phyloP scores from a whole-genome alignment of 2,797 vertebrate genomes.

The Sebastes jordani region DNA sequence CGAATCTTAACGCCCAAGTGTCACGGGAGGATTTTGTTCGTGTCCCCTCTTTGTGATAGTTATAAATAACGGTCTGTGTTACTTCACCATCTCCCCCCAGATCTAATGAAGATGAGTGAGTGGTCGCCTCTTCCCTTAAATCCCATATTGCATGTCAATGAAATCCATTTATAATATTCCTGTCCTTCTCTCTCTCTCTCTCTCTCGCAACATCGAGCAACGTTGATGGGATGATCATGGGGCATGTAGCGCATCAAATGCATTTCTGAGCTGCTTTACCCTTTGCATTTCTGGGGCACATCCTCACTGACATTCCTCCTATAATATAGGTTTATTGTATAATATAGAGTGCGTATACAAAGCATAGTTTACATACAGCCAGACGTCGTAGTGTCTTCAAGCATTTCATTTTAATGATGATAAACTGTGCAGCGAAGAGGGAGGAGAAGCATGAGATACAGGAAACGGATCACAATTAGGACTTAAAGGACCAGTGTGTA shows the following conservation, averaged over 20 bases:
- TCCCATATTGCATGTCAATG: conserved; percentile 73
- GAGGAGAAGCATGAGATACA: background rate
- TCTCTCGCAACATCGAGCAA: conserved; percentile 53
- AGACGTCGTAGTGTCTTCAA: conserved; percentile 5
- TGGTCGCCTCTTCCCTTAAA: conserved; percentile 50
- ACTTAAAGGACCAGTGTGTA: background rate
- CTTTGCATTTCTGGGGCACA: conserved; percentile 53
- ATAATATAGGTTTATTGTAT: conserved; percentile 52
- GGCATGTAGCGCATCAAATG: conserved; percentile 72
- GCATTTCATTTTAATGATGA: conserved; percentile 52
- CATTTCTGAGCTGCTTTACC: conserved; percentile 62
- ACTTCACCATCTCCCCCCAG: conserved; percentile 36
- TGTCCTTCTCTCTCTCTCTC: background rate
- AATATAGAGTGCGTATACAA: conserved; percentile 21
- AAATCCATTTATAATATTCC: conserved; percentile 70
- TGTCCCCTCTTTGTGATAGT: conserved; percentile 39
- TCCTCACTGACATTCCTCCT: conserved; percentile 26
- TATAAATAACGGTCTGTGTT: conserved; percentile 66
- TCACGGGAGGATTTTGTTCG: conserved; percentile 47
- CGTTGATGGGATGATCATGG: conserved; percentile 74
- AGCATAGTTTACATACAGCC: conserved; percentile 20
- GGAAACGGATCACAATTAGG: background rate
- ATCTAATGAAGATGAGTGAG: conserved; percentile 74
- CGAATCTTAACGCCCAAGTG: conserved; percentile 46
- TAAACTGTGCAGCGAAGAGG: background rate